These are phyloP conservation scores for Cydia fagiglandana DNA, from an alignment of 1,140 invertebrate species.

Conservation along the genomic window DNA sequence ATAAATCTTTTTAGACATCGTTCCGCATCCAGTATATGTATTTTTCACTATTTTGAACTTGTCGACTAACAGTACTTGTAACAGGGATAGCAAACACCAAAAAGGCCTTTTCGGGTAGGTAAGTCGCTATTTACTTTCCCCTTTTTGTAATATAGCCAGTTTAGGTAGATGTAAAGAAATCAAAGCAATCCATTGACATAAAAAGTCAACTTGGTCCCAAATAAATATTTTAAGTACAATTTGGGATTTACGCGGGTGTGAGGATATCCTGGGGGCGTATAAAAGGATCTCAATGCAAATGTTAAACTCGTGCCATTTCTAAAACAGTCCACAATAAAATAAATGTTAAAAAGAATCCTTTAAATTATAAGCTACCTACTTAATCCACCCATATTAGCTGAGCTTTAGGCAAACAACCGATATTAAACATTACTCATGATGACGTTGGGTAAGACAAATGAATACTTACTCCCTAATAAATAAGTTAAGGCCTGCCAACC, in stretches of 20 bases:
- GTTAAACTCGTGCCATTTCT: background rate
- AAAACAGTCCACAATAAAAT: background rate
- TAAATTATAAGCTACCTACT: background rate
- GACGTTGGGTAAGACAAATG: background rate
- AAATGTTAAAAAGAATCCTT: background rate
- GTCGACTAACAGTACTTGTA: too few species aligned
- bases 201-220: conserved; percentile 19
- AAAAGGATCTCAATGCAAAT: conserved; percentile 12
- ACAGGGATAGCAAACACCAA: background rate
- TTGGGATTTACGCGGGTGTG: conserved; percentile 11
- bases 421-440: background rate
- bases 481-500: too few species aligned
- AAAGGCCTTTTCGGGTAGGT: background rate
- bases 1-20: too few species aligned
- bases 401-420: background rate
- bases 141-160: background rate
- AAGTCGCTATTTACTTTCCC: conserved; percentile 12
- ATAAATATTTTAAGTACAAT: conserved; percentile 28
- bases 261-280: background rate
- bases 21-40: too few species aligned
- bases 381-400: background rate
- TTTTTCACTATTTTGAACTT: too few species aligned
- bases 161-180: background rate
- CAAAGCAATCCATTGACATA: conserved; percentile 13
- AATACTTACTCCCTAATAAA: background rate